These are phyloP conservation scores for pig (Sus scrofa) DNA, from an alignment of 2,113 vertebrate genomes.

Conservation along the genomic window DNA sequence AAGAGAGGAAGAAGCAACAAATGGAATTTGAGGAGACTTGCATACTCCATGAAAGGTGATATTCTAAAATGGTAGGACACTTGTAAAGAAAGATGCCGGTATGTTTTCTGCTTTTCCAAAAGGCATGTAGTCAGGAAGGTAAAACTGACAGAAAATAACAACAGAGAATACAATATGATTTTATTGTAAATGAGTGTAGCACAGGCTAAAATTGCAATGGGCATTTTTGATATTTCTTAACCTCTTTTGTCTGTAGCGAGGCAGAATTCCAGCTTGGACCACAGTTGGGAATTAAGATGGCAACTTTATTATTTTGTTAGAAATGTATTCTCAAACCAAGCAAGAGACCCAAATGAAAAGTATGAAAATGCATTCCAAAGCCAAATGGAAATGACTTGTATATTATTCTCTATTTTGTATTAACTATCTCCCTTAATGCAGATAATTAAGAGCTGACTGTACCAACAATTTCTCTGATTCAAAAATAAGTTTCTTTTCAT, in stretches of 20 bases:
- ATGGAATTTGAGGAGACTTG: constrained; percentile 16
- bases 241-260: background rate
- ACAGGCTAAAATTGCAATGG: background rate
- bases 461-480: constrained; percentile 33
- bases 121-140: background rate
- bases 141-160: background rate
- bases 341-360: background rate
- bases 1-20: background rate
- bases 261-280: background rate
- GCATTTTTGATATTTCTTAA: background rate
- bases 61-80: constrained; percentile 21
- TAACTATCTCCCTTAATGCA: constrained; percentile 28
- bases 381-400: constrained; percentile 55
- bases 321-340: constrained; percentile 47
- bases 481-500: constrained; percentile 38
- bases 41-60: background rate
- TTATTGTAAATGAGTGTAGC: background rate
- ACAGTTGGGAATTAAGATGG: constrained; percentile 42
- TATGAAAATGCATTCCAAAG: constrained; percentile 62
- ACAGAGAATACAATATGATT: background rate
- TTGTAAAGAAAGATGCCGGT: background rate
- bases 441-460: constrained; percentile 47
- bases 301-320: constrained; percentile 35
- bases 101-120: constrained; percentile 42
- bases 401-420: constrained; percentile 44